These are phyloP conservation scores for Eulithis prunata DNA, from an alignment of 2,888 invertebrate genomes.

Conservation along the genomic window DNA sequence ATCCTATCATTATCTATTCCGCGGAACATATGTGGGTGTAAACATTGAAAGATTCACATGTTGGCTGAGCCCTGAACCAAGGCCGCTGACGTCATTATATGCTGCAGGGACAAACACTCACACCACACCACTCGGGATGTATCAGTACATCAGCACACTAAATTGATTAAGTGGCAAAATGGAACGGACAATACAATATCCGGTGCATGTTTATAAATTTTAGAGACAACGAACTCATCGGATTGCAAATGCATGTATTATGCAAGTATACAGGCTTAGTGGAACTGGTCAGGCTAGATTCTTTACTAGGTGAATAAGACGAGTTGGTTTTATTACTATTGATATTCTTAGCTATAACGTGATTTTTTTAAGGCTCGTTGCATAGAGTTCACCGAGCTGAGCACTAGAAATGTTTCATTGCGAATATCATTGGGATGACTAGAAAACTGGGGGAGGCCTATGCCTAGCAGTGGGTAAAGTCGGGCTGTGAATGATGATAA, in stretches of 20 bases:
- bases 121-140: slow-evolving; percentile 55
- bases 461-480: too few species aligned
- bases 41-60: slow-evolving; percentile 64
- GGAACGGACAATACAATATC: slow-evolving; percentile 53
- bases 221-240: slow-evolving; percentile 58
- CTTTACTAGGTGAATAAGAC: slow-evolving; percentile 35
- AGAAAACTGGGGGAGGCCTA: too few species aligned
- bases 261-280: slow-evolving; percentile 48
- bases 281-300: slow-evolving; percentile 61
- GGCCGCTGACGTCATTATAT: slow-evolving; percentile 76
- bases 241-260: slow-evolving; percentile 57
- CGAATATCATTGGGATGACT: not conserved
- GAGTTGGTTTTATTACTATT: slow-evolving; percentile 29
- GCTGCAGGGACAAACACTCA: slow-evolving; percentile 52
- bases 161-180: slow-evolving; percentile 73
- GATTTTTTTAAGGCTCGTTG: not conserved
- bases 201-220: slow-evolving; percentile 57
- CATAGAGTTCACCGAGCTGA: not conserved
- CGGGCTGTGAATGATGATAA: too few species aligned
- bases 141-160: slow-evolving; percentile 39
- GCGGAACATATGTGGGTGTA: slow-evolving; percentile 59
- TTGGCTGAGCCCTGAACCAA: slow-evolving; percentile 66
- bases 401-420: not conserved
- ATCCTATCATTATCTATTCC: slow-evolving; percentile 36
- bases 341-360: slow-evolving; percentile 10